Percentiles rank a stretch among this genome's conserved stretches.
phyloP scores from a whole-genome alignment of 2,888 invertebrate genomes.

The Agonopterix arenella region DNA sequence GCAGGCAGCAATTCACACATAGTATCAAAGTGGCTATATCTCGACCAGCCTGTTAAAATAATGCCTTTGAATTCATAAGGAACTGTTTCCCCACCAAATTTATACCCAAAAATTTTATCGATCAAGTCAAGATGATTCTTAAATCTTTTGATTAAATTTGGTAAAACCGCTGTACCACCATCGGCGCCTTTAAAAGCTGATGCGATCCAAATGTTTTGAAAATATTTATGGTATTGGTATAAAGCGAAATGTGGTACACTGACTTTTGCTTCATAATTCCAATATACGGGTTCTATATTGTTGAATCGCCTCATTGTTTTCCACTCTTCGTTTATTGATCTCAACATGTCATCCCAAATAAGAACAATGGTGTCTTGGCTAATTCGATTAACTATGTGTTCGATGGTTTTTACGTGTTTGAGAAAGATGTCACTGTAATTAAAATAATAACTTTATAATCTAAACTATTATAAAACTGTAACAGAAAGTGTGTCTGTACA shows the following conservation, averaged over 20 bases:
- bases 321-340: constrained; percentile 20
- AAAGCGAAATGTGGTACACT: constrained; percentile 35
- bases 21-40: constrained; percentile 81
- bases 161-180: constrained; percentile 64
- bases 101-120: constrained; percentile 70
- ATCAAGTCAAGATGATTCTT: constrained; percentile 86
- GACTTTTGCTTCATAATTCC: constrained; percentile 76
- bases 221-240: constrained; percentile 51
- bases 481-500: too few relatives aligned
- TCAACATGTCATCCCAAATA: constrained; percentile 91
- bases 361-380: constrained; percentile 76
- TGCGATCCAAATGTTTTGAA: constrained; percentile 86
- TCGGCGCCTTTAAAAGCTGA: constrained; percentile 91
- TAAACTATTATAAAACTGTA: too few relatives aligned
- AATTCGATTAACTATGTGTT: constrained; percentile 56
- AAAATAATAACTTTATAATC: too few relatives aligned
- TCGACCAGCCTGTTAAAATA: constrained; percentile 84
- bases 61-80: constrained; percentile 75
- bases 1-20: constrained; percentile 80
- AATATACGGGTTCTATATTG: constrained; percentile 80
- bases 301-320: constrained; percentile 15
- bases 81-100: constrained; percentile 37
- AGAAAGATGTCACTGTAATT: constrained; percentile 76
- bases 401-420: constrained; percentile 77
- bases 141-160: constrained; percentile 79